Evolutionary conservation across 2,797 vertebrate species (phyloP).

Genomic region (Delichon dasypus): DNA sequence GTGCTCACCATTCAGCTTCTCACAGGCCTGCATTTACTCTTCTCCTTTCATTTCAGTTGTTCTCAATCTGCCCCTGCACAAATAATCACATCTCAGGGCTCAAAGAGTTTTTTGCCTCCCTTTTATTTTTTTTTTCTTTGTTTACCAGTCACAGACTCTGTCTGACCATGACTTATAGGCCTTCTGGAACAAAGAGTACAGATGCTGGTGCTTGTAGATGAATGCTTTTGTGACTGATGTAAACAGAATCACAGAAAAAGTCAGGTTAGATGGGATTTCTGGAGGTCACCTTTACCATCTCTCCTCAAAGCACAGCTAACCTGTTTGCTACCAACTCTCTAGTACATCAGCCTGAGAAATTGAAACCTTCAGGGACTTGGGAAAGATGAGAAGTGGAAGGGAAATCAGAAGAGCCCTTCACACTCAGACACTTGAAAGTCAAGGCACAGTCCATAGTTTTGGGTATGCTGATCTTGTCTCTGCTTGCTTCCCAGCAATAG

Average conservation of each 20-base stretch:
- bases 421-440: neutral
- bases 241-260: neutral
- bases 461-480: neutral
- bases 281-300: neutral
- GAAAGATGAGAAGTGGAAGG: neutral
- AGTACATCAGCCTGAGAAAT: neutral
- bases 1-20: slow-evolving; percentile 38
- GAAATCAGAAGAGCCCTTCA: neutral
- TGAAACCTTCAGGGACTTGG: neutral
- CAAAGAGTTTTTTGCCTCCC: neutral
- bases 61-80: slow-evolving; percentile 5
- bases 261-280: neutral
- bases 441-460: neutral
- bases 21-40: neutral
- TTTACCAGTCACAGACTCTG: neutral
- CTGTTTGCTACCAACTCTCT: neutral
- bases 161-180: slow-evolving; percentile 5
- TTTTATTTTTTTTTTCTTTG: slow-evolving; percentile 17
- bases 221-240: neutral
- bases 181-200: neutral
- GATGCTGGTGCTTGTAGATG: neutral
- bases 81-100: slow-evolving; percentile 15
- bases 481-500: neutral
- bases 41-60: slow-evolving; percentile 2
- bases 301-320: neutral